These are phyloP conservation scores for Sericinus montela DNA, from an alignment of 2,888 invertebrate genomes.

Conservation along the genomic window DNA sequence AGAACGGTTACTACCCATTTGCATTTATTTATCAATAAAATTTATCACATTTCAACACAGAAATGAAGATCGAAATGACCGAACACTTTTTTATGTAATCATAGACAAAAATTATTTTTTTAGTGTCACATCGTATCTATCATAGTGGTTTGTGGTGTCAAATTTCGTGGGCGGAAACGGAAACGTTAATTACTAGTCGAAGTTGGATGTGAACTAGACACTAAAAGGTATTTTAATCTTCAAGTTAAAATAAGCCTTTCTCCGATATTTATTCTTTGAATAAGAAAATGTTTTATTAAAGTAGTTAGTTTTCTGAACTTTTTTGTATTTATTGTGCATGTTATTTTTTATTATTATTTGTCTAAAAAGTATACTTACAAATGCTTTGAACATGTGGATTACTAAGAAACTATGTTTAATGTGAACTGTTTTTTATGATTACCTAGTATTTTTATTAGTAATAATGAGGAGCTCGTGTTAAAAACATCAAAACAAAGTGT, in stretches of 20 bases:
- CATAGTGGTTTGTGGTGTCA: no score
- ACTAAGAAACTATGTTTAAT: neutral
- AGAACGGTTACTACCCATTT: conserved; percentile 3
- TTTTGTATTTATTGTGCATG: conserved; percentile 3
- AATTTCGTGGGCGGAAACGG: neutral
- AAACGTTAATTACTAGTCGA: conserved; percentile 2
- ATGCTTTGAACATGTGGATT: neutral
- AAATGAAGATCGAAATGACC: no score
- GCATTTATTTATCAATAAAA: neutral
- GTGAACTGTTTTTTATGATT: neutral
- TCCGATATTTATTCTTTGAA: no score
- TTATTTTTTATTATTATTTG: conserved; percentile 6
- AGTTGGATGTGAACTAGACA: neutral
- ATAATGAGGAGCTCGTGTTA: neutral
- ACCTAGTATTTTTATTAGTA: neutral
- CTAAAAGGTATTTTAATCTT: neutral
- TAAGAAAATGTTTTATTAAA: no score
- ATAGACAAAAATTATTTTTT: no score
- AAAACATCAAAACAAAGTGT: neutral
- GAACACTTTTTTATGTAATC: no score
- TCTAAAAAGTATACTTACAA: neutral
- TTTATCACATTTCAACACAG: neutral
- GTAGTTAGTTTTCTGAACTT: neutral
- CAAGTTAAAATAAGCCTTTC: neutral
- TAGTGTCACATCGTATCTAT: no score